Base-by-base conservation (phyloP, 2,888 invertebrate genomes). In the Camponotus fellah region DNA sequence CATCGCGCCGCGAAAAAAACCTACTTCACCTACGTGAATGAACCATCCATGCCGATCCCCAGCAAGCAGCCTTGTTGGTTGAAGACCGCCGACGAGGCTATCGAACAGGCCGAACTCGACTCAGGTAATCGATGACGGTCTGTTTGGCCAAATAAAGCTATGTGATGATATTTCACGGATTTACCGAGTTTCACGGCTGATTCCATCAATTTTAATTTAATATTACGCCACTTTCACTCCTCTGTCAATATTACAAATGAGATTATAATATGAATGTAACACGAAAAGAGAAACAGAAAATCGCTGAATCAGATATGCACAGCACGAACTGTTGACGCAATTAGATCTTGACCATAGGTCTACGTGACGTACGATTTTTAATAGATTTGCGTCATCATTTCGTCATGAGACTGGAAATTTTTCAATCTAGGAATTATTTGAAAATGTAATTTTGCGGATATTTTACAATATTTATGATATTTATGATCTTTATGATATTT, bases 11-110 rank as follows among this genome's bases (percentile, higher is more conserved):
- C 83, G 8, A 88, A 82, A 32, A 91, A 81, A 66, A 90, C 91
- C 14, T 92, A 85, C 82, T 98, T 97, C 94, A 97, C 98, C 0
- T 98, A 98, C 93, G 96, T 97, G 34, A 97, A 97, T 87, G 98
- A 98, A 94, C 96, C 98, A 64, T 96, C 98, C 58, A 98, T 98
- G 95, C 98, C 98, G 17, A 95, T 97, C 89, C 96, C 97, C 46
- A 96, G 97, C 87, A 96, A 96, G 86, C 96, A 97, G 85, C 98
- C 98, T 0, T 96, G 97, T 94, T 97, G 96, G 95, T 95, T 97
- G 26, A 91, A 93, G 65, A 95, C 96, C 8, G 96, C 98, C 0
- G 97, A 97, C 82, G 97, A 98, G 92, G 98, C 98, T 2, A 97
- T 98, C 74, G 96, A 96, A 92, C 96, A 96, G 93, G 94, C 94